A percentile compares a stretch with the other conserved stretches of the same genome.
Evolutionary conservation across 2,888 invertebrate genomes (phyloP).

Genomic region (Boloria euphrosyne): DNA sequence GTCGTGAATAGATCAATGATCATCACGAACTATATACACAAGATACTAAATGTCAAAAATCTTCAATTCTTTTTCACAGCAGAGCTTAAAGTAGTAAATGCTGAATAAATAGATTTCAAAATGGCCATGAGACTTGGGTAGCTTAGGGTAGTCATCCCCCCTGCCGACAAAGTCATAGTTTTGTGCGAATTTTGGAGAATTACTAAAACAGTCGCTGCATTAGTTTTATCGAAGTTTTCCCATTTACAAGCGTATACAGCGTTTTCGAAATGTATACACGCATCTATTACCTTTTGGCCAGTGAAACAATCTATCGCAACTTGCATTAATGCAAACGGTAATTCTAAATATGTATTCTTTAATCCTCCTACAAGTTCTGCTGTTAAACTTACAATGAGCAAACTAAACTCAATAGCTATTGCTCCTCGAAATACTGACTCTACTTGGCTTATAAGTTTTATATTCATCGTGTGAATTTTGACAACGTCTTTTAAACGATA

Average conservation of each 20-base stretch:
- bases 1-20: too few relatives aligned
- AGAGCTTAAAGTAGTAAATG: conserved; percentile 59
- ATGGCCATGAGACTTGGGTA: conserved; percentile 58
- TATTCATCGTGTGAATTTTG: conserved; percentile 49
- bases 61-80: conserved; percentile 40
- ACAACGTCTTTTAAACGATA: conserved; percentile 48
- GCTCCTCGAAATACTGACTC: conserved; percentile 53
- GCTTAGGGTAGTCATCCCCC: conserved; percentile 54
- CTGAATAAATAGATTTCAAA: conserved; percentile 57
- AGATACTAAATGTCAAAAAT: too few relatives aligned
- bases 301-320: conserved; percentile 5
- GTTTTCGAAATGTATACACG: conserved; percentile 51
- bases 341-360: conserved; percentile 28
- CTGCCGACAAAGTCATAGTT: conserved; percentile 58
- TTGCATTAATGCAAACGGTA: conserved; percentile 42
- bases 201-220: conserved; percentile 56
- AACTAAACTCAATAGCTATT: conserved; percentile 54
- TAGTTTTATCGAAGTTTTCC: conserved; percentile 59
- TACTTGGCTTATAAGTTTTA: conserved; percentile 47
- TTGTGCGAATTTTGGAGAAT: conserved; percentile 61
- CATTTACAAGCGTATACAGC: conserved; percentile 62
- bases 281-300: conserved; percentile 52
- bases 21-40: too few relatives aligned
- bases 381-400: conserved; percentile 53
- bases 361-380: conserved; percentile 15